Percentiles rank a stretch among this genome's conserved stretches.
phyloP scores from a whole-genome alignment of 2,888 invertebrate species.

The Brachyptera putata region DNA sequence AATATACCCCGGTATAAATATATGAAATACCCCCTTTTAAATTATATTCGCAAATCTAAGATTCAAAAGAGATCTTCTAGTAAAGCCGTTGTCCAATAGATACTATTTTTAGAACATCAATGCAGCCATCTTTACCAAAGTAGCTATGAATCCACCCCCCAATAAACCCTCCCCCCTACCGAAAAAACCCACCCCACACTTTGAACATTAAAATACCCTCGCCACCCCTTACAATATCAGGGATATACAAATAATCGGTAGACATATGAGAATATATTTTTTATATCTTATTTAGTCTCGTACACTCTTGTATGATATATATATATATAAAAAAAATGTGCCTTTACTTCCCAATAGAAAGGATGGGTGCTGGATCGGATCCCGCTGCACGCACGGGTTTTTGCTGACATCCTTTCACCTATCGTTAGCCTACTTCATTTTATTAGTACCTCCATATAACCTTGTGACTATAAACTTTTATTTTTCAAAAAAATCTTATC shows the following conservation, averaged over 20 bases:
- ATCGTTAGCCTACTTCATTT: too few species aligned
- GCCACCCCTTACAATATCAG: neutral
- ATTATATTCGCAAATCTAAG: slow-evolving; percentile 22
- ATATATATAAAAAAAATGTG: too few species aligned
- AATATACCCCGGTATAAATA: neutral
- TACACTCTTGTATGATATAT: neutral
- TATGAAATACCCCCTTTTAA: slow-evolving; percentile 13
- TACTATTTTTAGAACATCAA: slow-evolving; percentile 21
- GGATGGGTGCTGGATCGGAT: too few species aligned
- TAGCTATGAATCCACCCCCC: slow-evolving; percentile 18
- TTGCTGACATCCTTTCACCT: too few species aligned
- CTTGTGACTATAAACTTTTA: too few species aligned
- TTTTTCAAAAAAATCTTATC: too few species aligned
- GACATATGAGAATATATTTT: too few species aligned
- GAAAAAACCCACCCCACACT: neutral
- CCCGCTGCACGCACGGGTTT: too few species aligned
- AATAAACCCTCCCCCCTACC: neutral
- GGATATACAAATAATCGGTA: neutral
- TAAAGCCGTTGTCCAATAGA: slow-evolving; percentile 22
- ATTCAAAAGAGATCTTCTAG: slow-evolving; percentile 4
- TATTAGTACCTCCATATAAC: too few species aligned
- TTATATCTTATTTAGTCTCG: too few species aligned
- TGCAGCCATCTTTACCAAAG: slow-evolving; percentile 21
- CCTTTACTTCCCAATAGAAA: too few species aligned
- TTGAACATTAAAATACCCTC: slow-evolving; percentile 16